These are phyloP conservation scores for Hemitrygon akajei DNA, from an alignment of 2,797 vertebrate genomes.

Conservation along the genomic window DNA sequence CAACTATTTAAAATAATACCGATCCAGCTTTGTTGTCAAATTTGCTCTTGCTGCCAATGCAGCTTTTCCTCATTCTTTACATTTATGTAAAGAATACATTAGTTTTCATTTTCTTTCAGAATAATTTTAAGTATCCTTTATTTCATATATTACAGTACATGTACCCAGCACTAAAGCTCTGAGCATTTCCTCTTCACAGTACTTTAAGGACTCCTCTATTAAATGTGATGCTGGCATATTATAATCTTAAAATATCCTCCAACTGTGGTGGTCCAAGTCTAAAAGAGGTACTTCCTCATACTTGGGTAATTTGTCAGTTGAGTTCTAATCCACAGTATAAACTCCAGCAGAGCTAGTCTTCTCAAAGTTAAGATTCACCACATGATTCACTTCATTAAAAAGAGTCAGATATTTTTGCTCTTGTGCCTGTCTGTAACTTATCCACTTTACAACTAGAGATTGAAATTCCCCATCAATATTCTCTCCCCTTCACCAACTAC, in stretches of 20 bases:
- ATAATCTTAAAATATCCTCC: background rate
- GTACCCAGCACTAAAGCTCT: background rate
- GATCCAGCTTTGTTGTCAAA: background rate
- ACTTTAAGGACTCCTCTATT: background rate
- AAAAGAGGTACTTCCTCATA: background rate
- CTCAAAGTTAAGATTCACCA: background rate
- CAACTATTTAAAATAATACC: background rate
- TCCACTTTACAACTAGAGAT: background rate
- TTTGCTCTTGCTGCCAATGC: background rate
- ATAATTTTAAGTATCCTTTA: background rate
- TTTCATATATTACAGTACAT: background rate
- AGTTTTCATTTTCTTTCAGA: background rate
- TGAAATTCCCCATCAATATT: background rate
- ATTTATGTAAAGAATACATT: background rate
- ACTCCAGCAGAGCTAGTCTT: background rate
- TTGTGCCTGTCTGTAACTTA: background rate
- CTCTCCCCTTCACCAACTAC: background rate
- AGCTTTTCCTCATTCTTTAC: background rate
- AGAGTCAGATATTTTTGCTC: background rate
- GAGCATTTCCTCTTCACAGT: background rate
- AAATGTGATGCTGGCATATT: background rate
- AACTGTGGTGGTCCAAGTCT: background rate
- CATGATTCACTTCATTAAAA: background rate
- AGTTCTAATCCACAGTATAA: background rate
- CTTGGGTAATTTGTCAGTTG: background rate